Base-by-base conservation (phyloP, 2,797 vertebrate genomes). In the Brachyrhaphis roseni region DNA sequence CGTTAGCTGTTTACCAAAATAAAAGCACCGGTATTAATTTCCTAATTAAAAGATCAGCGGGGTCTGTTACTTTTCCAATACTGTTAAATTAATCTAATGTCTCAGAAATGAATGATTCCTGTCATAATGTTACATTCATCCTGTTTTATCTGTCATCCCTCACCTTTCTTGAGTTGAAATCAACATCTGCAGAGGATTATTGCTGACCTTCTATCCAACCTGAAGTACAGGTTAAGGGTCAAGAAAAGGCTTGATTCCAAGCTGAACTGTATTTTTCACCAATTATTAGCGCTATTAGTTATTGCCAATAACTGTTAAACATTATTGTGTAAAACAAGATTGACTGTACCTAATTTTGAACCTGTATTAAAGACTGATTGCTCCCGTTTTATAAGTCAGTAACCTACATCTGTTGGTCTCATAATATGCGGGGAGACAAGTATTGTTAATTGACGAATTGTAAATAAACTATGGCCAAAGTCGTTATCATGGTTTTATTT, bases 401-500 rank as follows among this genome's bases (percentile, higher is more conserved):
- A 57, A n/a, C 10, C 4, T 28, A 12, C 11, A 57, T 57, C n/a
- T 28, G 8, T n/a, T 4, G 55, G n/a, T n/a, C 55, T 57, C 26
- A n/a, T 20, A 53, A 53, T 12, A 12, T 28, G n/a, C n/a, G 5
- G 11, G 28, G 26, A 13, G 31, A 31, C 13, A 26, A 7, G 5
- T n/a, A 7, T 45, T 45, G 13, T n/a, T n/a, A 57, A 57, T 13
- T 31, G n/a, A 26, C 59, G 16, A 15, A 43, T 71, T 45, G 11
- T 23, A 45, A n/a, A 34, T 3, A 12, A 72, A 13, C 5, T 71
- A 26, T 15, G 12, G 36, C 20, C 43, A 1, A 4, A 55, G 12
- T 7, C 2, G 4, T 49, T 7, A 20, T 1, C 8, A 11, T 31
- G 47, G 64, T 82, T 87, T 89, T 89, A 88, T 76, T 91, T 78